These are phyloP conservation scores for Drosophila hamatofila DNA, from an alignment of 2,888 invertebrate species.

Conservation along the genomic window DNA sequence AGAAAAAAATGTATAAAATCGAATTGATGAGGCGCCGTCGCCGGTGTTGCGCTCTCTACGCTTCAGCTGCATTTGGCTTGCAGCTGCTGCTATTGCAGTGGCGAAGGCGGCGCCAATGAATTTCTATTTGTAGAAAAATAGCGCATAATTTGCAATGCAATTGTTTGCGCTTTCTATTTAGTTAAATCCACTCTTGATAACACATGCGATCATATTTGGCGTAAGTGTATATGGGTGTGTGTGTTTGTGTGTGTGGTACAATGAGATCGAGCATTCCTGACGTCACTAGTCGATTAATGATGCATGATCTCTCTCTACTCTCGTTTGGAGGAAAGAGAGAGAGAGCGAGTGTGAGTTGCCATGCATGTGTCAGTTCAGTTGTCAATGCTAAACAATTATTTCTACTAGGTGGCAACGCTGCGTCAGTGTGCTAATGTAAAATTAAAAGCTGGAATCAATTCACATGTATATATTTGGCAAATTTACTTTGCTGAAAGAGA, in stretches of 20 bases:
- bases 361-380: slow-evolving; percentile 19
- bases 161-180: slow-evolving; percentile 74
- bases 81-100: slow-evolving; percentile 6
- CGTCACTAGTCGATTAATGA: slow-evolving; percentile 45
- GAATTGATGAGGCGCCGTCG: slow-evolving; percentile 44
- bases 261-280: slow-evolving; percentile 44
- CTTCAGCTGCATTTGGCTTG: slow-evolving; percentile 58
- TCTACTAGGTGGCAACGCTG: slow-evolving; percentile 41
- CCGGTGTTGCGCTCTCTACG: slow-evolving; percentile 42
- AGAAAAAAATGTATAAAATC: not conserved
- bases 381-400: slow-evolving; percentile 4
- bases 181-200: slow-evolving; percentile 54
- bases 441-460: not conserved
- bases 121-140: slow-evolving; percentile 78
- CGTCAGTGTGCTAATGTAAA: not conserved
- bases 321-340: not conserved
- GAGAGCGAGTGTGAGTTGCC: slow-evolving; percentile 13
- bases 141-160: slow-evolving; percentile 72
- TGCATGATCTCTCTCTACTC: slow-evolving; percentile 6
- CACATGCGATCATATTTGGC: slow-evolving; percentile 47
- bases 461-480: not conserved
- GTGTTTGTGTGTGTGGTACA: slow-evolving; percentile 25
- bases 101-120: slow-evolving; percentile 30
- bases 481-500: not conserved
- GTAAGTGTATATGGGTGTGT: slow-evolving; percentile 5